These are phyloP conservation scores for Lepeophtheirus nordmannii DNA, from an alignment of 2,888 invertebrate species.

Conservation along the genomic window DNA sequence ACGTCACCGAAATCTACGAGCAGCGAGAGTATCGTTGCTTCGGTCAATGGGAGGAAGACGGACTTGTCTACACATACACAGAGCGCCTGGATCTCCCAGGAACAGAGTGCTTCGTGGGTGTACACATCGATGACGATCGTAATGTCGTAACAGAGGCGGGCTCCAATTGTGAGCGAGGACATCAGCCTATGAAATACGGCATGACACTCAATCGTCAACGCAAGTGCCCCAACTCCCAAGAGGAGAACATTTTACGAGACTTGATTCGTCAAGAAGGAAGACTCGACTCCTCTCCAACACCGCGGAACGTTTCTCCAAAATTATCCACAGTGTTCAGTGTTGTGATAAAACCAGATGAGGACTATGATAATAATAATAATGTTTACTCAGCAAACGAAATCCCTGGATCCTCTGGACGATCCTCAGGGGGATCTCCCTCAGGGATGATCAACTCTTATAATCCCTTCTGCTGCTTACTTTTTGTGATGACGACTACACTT, in stretches of 20 bases:
- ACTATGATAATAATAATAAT: not conserved
- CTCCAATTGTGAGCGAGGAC: conserved; percentile 45
- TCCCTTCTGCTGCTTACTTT: no score
- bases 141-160: conserved; percentile 52
- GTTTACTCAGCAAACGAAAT: not conserved
- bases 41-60: conserved; percentile 49
- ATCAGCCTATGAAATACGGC: conserved; percentile 44
- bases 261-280: not conserved
- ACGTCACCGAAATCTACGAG: conserved; percentile 44
- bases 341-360: conserved; percentile 10
- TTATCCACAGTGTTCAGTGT: conserved; percentile 16
- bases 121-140: conserved; percentile 42
- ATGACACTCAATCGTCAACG: conserved; percentile 42
- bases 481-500: no score
- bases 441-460: no score
- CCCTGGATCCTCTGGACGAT: conserved; percentile 7
- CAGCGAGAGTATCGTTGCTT: conserved; percentile 50
- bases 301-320: conserved; percentile 12
- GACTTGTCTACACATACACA: conserved; percentile 48
- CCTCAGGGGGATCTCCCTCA: not conserved
- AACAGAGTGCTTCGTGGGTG: conserved; percentile 50
- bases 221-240: conserved; percentile 5
- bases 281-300: conserved; percentile 4
- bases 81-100: conserved; percentile 45
- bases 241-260: not conserved